Percentiles rank a stretch among this genome's conserved stretches.
These are phyloP conservation scores for Myopa testacea DNA, from an alignment of 2,888 invertebrate genomes.

Conservation along the genomic window DNA sequence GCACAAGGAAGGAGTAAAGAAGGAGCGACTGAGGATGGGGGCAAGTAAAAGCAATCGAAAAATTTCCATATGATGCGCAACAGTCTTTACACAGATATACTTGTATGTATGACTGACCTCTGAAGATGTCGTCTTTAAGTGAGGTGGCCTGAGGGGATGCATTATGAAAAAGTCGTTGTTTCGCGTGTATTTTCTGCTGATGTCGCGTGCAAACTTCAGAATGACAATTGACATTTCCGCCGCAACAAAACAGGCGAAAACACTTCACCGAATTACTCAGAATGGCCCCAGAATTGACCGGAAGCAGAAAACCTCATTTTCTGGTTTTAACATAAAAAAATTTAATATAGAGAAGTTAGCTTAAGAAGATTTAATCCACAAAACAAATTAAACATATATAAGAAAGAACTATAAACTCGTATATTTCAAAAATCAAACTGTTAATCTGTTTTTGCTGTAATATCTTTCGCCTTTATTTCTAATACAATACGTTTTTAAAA, in stretches of 20 bases:
- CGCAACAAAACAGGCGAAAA: slow-evolving; percentile 15
- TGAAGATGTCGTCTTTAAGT: no score
- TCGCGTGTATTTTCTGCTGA: neutral
- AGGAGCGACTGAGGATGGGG: no score
- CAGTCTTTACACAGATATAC: neutral
- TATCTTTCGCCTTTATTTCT: neutral
- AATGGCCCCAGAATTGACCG: neutral
- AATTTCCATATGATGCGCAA: neutral
- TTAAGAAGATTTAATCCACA: no score
- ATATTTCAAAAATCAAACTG: no score
- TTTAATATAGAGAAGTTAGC: no score
- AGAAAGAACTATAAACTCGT: no score
- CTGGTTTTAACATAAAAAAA: no score
- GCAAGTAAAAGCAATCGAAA: neutral
- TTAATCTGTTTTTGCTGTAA: neutral
- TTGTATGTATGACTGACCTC: no score
- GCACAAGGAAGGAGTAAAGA: no score
- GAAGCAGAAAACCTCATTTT: neutral
- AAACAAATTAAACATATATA: no score
- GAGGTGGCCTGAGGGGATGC: no score
- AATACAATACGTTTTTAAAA: no score
- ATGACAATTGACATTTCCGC: neutral
- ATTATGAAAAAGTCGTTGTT: neutral
- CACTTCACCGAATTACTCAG: neutral
- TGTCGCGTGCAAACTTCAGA: neutral